Evolutionary conservation across 2,113 vertebrate species (phyloP), one percentile per base, ranked within the genome.

Genomic region (Leptodactylus fuscus): DNA sequence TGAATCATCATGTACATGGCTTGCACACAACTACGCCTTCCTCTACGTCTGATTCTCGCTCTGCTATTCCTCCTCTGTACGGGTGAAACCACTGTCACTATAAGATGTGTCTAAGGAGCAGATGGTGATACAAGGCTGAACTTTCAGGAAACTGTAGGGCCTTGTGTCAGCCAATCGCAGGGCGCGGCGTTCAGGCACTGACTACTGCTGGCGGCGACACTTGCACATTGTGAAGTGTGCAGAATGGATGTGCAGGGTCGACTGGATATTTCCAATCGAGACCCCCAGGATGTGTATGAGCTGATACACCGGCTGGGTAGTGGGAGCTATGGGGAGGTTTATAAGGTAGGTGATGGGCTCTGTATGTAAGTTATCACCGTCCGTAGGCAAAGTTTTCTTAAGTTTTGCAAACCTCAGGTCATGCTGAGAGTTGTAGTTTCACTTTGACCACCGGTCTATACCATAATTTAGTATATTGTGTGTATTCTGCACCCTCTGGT

Each of bases 311-410:
- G 93, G 44, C 91, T 96, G 8, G 95, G 95, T 78, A 94, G 95
- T 88, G 95, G 95, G 55, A 96, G 95, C 0, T 96, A 96, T 16
- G 95, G 95, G 60, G 95, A 96, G n/a, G 95, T 96, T 62, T 95
- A 93, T 84, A 96, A 96, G 95, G 95, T 96, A 49, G 55, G 77
- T 69, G 20, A 69, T 38, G 3, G 8, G 29, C 16, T 1, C 60
- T 32, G 7, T 32, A 32, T 5, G 15, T 1, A 32, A 13, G 11
- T 20, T 4, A n/a, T n/a, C n/a, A n/a, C n/a, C n/a, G n/a, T n/a
- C n/a, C n/a, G n/a, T n/a, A n/a, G n/a, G n/a, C n/a, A n/a, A n/a
- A n/a, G n/a, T n/a, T n/a, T n/a, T n/a, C n/a, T n/a, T n/a, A n/a
- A n/a, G n/a, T n/a, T n/a, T n/a, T n/a, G n/a, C n/a, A n/a, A n/a